Base-by-base conservation (phyloP, 2,113 vertebrate species). In the Prunella fulvescens region DNA sequence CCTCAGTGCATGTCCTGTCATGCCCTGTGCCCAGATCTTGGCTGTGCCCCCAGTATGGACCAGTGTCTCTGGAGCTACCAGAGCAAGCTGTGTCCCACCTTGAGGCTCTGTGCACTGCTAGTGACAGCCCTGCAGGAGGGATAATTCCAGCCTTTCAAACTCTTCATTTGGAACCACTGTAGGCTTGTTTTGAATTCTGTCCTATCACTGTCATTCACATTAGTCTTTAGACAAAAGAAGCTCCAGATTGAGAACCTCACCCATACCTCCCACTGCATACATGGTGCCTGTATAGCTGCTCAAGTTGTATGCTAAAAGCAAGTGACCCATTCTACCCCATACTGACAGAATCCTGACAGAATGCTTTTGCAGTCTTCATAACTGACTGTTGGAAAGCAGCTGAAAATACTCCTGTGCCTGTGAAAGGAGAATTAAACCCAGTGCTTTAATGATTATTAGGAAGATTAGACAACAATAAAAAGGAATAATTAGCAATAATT, bases 41-140 rank as follows among this genome's bases (percentile, higher is more conserved):
- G 10, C 35, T 16, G 19, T 33, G 11, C 64, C 6, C 24, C 28
- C 22, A 71, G 1, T 25, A 33, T 0, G 0, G 33, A 33, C 7
- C 10, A 39, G 19, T 66, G 5, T 33, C 53, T 74, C 26, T 56
- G 40, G 7, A 67, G 28, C 35, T n/a, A 23, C 22, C 24, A 51
- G 11, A 51, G 33, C 16, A 60, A 86, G 23, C 9, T 12, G 44
- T 64, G 33, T 62, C 56, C 33, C 24, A 31, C 14, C n/a, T 44
- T 57, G n/a, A 23, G 77, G 37, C 26, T 44, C 35, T 15, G 10
- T 0, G 2, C 2, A 7, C 29, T 39, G 29, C 8, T 29, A 33
- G 17, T 17, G 19, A 24, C 11, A 65, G 35, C 37, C 4, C 9
- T 9, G 4, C 29, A 66, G 28, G 4, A 6, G 9, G 1, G 3